Evolutionary conservation across 2,113 vertebrate genomes (phyloP).

Genomic region (Lophius piscatorius): DNA sequence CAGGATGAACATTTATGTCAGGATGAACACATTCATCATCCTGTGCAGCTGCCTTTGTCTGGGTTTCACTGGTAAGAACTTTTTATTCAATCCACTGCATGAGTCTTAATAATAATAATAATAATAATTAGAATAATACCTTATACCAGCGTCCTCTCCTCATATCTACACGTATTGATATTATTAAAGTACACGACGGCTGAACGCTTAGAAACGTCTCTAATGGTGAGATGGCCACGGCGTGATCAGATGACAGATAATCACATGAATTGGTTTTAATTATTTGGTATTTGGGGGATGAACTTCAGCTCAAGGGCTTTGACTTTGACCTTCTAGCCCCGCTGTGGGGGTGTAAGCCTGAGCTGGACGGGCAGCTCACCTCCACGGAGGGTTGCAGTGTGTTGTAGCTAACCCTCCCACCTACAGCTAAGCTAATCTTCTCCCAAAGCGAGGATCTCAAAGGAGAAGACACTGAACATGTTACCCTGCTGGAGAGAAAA

Average conservation of each 20-base stretch:
- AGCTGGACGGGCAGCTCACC: background rate
- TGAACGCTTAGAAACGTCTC: no score
- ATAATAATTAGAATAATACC: no score
- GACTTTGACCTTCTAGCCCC: slow-evolving; percentile 38
- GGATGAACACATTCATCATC: slow-evolving; percentile 50
- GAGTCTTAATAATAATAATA: no score
- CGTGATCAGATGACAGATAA: slow-evolving; percentile 24
- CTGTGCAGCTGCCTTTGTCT: slow-evolving; percentile 63
- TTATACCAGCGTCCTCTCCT: no score
- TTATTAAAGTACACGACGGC: no score
- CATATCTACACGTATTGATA: no score
- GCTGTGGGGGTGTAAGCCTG: slow-evolving; percentile 5
- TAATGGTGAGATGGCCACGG: background rate
- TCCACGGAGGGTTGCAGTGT: background rate
- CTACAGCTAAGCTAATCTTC: background rate
- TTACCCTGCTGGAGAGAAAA: background rate
- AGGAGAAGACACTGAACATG: background rate
- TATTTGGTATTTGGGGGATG: slow-evolving; percentile 2
- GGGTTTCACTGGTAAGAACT: slow-evolving; percentile 65
- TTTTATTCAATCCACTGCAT: no score
- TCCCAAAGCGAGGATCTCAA: background rate
- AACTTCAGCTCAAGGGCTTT: slow-evolving; percentile 34
- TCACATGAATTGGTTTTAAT: slow-evolving; percentile 37
- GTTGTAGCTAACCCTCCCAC: background rate
- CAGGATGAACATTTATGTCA: slow-evolving; percentile 30